Base-by-base conservation (phyloP, 2,888 invertebrate genomes). In the Ornithoptera priamus region DNA sequence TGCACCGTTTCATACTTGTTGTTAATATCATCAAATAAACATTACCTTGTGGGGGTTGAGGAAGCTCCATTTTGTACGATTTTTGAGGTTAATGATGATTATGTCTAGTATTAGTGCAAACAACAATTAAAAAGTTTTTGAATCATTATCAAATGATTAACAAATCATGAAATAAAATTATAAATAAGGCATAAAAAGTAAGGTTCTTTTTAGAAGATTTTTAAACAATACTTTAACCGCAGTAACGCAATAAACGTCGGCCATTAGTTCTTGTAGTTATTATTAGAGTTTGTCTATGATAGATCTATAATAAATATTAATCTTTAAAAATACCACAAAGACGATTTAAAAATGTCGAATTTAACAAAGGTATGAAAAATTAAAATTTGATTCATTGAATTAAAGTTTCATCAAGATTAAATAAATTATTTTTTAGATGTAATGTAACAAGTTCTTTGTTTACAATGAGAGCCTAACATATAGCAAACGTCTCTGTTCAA, bases 11-110 rank as follows among this genome's bases (percentile, higher is more conserved):
- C 22, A 10, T 22, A 20, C 39, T n/a, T 46, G 17, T 53, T 62
- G 39, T 59, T 56, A 67, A 42, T 10, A 22, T 17, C 53, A 62
- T 62, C 39, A 70, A 68, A 75, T 72, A 62, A 66, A 60, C 57
- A 71, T 78, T 89, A 95, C 95, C 95, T 93, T 94, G 94, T 73
- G 95, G 95, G 69, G 95, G 94, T 81, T 94, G 94, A 60, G 92
- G 92, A 76, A 91, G 90, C 84, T 92, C 92, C 92, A 92, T 92
- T 89, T 88, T 86, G 74, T 72, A 74, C 74, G 65, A 72, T 72
- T 80, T 83, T 81, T 84, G 85, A 88, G 90, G 90, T 91, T 90
- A 90, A 72, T 74, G 18, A 36, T 39, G 46, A 62, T 42, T 60
- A 62, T 36, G 18, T 58, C 36, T 65, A 69, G 56, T 50, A 46